These are phyloP conservation scores for Xyrichtys novacula DNA, from an alignment of 2,797 vertebrate species.

Conservation along the genomic window DNA sequence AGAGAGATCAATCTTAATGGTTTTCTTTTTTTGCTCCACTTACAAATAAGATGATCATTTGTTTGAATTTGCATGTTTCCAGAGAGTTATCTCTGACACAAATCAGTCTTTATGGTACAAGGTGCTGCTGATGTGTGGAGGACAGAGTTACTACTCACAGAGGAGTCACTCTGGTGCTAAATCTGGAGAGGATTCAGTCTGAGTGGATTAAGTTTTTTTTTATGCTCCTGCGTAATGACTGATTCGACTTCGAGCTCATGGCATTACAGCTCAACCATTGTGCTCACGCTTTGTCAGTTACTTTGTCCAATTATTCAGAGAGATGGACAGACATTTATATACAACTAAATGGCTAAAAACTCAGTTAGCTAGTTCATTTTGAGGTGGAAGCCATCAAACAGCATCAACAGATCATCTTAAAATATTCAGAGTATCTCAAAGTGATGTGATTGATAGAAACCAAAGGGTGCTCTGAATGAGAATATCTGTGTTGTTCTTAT, in stretches of 20 bases:
- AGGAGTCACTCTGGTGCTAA: conserved; percentile 18
- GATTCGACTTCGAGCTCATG: neutral
- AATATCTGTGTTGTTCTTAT: neutral
- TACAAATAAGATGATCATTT: conserved; percentile 16
- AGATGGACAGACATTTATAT: neutral
- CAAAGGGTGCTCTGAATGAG: neutral
- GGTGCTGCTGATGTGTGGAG: conserved; percentile 25
- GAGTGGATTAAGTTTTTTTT: neutral
- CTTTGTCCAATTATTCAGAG: neutral
- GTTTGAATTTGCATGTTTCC: neutral
- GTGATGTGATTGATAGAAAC: neutral
- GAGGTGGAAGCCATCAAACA: too few species aligned
- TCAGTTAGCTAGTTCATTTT: neutral
- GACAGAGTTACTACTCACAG: conserved; percentile 9
- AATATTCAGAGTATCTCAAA: neutral
- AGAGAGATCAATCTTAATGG: conserved; percentile 25
- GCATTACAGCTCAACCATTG: neutral
- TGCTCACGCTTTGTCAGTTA: neutral
- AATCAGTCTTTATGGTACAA: neutral
- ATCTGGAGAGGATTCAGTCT: conserved; percentile 17
- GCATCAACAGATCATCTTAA: neutral
- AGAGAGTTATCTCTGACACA: conserved; percentile 7
- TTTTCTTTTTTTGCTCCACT: conserved; percentile 10
- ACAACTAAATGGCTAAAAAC: neutral
- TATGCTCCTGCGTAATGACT: neutral